Conservation (phyloP, 1,140 invertebrate genomes). For the Conus betulinus region DNA sequence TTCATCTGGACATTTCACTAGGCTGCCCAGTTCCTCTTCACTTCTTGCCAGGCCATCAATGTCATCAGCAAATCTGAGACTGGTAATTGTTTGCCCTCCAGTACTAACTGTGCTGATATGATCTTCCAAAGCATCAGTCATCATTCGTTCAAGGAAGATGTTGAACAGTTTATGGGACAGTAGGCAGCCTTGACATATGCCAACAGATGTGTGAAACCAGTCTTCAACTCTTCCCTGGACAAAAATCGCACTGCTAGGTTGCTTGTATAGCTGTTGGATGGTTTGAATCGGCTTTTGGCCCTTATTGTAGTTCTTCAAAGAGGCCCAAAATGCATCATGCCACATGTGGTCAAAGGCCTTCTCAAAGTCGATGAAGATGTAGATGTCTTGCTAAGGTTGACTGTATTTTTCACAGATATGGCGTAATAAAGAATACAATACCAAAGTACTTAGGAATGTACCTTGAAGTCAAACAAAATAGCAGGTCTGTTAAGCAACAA, state of each 20-base stretch:
- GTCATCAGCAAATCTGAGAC: neutral
- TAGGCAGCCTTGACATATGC: neutral
- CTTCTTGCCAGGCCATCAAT: neutral
- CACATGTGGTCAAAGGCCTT: neutral
- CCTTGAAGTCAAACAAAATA: no score
- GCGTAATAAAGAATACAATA: no score
- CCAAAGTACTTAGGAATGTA: no score
- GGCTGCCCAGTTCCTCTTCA: no score
- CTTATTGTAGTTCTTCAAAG: neutral
- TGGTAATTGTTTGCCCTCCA: neutral
- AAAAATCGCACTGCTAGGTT: neutral
- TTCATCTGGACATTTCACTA: no score
- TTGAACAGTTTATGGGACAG: neutral
- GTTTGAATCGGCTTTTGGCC: neutral
- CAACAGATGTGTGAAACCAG: neutral
- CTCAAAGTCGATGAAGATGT: constrained; percentile 9
- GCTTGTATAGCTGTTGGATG: neutral
- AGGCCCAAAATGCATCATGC: neutral
- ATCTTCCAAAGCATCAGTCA: neutral
- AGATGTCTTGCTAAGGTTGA: neutral
- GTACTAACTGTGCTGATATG: neutral
- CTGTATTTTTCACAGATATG: neutral
- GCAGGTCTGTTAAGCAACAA: no score
- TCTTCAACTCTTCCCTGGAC: neutral
- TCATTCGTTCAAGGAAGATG: neutral